These are phyloP conservation scores for Vimba vimba DNA, from an alignment of 2,113 vertebrate genomes.

Conservation along the genomic window DNA sequence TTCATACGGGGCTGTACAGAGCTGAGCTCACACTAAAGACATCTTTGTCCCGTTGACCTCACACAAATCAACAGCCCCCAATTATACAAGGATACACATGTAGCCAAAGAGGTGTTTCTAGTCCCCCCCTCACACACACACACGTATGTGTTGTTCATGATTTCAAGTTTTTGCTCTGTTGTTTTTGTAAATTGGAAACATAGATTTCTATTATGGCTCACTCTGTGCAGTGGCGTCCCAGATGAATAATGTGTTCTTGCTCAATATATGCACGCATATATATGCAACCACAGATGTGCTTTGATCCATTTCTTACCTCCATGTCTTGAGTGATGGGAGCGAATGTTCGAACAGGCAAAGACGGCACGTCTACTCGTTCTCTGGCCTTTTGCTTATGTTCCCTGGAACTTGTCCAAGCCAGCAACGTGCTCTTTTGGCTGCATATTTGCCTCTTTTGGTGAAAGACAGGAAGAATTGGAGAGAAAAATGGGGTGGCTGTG, in stretches of 20 bases:
- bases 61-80: slow-evolving; percentile 17
- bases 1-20: slow-evolving; percentile 16
- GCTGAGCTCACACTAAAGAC: slow-evolving; percentile 17
- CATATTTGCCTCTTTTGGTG: neutral
- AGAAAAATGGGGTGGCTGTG: neutral
- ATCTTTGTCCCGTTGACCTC: slow-evolving; percentile 1
- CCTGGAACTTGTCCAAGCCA: slow-evolving; percentile 20
- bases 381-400: slow-evolving; percentile 13
- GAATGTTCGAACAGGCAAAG: slow-evolving; percentile 20
- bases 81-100: neutral
- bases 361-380: neutral
- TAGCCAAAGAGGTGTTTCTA: neutral
- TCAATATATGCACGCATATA: slow-evolving; percentile 39
- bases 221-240: slow-evolving; percentile 1
- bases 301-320: slow-evolving; percentile 47
- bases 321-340: neutral
- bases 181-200: slow-evolving; percentile 2
- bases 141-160: neutral
- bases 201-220: neutral
- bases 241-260: slow-evolving; percentile 41
- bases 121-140: too few species aligned
- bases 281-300: slow-evolving; percentile 57
- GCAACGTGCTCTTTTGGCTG: neutral
- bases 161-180: neutral
- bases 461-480: neutral